Evolutionary conservation across 1,140 invertebrate species (phyloP).

Genomic region (Ridgeia piscesae): DNA sequence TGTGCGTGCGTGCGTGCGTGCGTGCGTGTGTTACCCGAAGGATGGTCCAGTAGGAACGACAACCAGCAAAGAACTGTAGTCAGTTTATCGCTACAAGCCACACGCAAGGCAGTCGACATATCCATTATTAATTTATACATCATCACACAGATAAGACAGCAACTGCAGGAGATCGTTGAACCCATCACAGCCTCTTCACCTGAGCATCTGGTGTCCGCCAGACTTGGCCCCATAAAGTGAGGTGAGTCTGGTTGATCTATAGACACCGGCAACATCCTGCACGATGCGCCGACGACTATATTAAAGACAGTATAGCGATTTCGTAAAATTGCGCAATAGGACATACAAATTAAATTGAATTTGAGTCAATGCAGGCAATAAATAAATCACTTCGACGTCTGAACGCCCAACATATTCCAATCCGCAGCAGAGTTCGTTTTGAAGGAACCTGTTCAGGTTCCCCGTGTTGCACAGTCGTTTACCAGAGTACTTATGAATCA

Average conservation of each 20-base stretch:
- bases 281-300: background rate
- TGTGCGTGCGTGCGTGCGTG: too few relatives aligned
- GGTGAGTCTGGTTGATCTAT: background rate
- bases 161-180: background rate
- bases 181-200: background rate
- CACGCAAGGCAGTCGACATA: background rate
- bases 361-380: background rate
- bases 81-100: background rate
- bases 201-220: background rate
- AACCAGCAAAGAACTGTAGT: background rate
- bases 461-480: background rate
- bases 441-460: background rate
- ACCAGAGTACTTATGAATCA: too few relatives aligned
- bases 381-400: background rate
- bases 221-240: background rate
- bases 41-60: background rate
- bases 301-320: background rate
- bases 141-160: background rate
- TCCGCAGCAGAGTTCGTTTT: background rate
- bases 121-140: background rate
- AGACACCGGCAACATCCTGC: background rate
- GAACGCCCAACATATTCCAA: background rate
- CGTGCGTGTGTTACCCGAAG: too few relatives aligned
- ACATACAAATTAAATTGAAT: background rate
- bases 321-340: background rate